A percentile compares a stretch with the other conserved stretches of the same genome.
phyloP scores from a whole-genome alignment of 2,888 invertebrate genomes.

The Formica aserva region DNA sequence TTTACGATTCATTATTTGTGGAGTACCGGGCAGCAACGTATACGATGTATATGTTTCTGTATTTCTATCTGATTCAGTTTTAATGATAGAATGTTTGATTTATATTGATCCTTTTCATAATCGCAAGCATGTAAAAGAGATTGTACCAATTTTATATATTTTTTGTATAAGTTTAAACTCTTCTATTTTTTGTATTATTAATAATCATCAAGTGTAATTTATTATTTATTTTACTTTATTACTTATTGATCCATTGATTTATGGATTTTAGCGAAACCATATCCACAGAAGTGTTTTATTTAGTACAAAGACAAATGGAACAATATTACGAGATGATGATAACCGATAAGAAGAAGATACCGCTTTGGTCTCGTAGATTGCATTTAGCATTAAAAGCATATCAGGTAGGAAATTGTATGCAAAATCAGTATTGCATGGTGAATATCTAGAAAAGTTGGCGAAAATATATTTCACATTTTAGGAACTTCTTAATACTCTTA shows the following conservation, averaged over 20 bases:
- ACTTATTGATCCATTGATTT: not conserved
- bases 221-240: constrained; percentile 36
- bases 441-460: not conserved
- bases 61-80: constrained; percentile 15
- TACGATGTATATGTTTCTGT: not conserved
- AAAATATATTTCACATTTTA: constrained; percentile 82
- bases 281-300: constrained; percentile 96
- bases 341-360: constrained; percentile 94
- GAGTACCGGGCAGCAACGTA: not conserved
- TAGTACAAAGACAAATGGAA: constrained; percentile 97
- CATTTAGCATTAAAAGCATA: constrained; percentile 93
- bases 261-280: constrained; percentile 92
- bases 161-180: not conserved
- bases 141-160: not conserved
- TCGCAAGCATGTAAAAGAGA: not conserved
- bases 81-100: not conserved
- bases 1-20: constrained; percentile 28
- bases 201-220: not conserved
- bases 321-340: constrained; percentile 93
- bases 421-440: not conserved
- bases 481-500: constrained; percentile 94
- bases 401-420: constrained; percentile 83
- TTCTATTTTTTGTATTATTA: constrained; percentile 4
- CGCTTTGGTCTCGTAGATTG: constrained; percentile 93
- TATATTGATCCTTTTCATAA: constrained; percentile 1